Conservation (phyloP, 2,797 vertebrate genomes). For the Echiichthys vipera region DNA sequence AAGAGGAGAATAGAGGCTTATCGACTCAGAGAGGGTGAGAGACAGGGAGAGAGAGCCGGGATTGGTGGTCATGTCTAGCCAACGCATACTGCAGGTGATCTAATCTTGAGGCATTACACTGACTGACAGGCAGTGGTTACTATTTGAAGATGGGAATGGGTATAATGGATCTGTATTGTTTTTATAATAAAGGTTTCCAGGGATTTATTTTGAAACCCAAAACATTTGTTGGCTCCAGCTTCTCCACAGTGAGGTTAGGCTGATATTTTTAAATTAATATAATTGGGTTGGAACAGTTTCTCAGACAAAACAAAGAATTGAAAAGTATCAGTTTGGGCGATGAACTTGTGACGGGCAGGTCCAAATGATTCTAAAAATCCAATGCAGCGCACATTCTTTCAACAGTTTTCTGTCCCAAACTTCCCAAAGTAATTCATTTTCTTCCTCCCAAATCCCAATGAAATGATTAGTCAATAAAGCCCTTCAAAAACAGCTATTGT, state of each 20-base stretch:
- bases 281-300: not conserved
- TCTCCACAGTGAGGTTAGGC: not conserved
- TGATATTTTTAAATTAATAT: not conserved
- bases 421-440: not conserved
- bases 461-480: not conserved
- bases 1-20: slow-evolving; percentile 76
- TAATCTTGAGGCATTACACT: slow-evolving; percentile 65
- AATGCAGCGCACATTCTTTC: not conserved
- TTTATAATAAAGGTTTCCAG: not conserved
- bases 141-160: slow-evolving; percentile 38
- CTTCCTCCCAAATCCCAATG: not conserved
- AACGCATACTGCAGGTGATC: slow-evolving; percentile 68
- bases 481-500: not conserved
- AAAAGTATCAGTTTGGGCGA: not conserved
- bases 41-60: slow-evolving; percentile 31
- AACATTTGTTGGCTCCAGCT: not conserved
- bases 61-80: slow-evolving; percentile 58
- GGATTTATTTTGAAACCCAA: not conserved
- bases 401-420: not conserved
- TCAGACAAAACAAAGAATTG: not conserved
- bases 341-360: not conserved
- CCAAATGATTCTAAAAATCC: not conserved
- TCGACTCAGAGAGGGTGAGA: slow-evolving; percentile 71
- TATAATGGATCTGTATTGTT: slow-evolving; percentile 18
- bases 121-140: slow-evolving; percentile 55